Percentiles rank a stretch among this genome's conserved stretches.
Conservation (phyloP, 2,888 invertebrate species). For the Crioceris asparagi region DNA sequence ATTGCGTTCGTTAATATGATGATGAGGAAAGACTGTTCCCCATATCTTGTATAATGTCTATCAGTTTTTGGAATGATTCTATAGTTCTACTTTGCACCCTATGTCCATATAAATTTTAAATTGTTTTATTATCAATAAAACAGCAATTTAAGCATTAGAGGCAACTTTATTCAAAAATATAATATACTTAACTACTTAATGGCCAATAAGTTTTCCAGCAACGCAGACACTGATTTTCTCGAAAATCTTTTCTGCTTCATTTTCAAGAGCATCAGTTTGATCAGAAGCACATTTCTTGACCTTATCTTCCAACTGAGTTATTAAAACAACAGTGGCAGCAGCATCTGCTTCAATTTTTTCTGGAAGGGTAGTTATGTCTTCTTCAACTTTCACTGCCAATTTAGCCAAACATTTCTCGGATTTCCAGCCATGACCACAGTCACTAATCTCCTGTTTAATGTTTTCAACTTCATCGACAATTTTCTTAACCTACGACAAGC, state of each 20-base stretch:
- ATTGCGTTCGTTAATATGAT: no score
- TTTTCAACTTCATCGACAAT: slow-evolving; percentile 9
- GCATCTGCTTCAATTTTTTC: slow-evolving; percentile 8
- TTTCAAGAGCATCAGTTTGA: slow-evolving; percentile 4
- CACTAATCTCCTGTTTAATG: slow-evolving; percentile 11
- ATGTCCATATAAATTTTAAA: no score
- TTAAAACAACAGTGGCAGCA: slow-evolving; percentile 1
- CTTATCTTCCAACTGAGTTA: slow-evolving; percentile 5
- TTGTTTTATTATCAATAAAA: no score
- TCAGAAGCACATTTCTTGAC: slow-evolving; percentile 8
- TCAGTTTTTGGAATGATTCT: no score
- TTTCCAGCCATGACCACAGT: slow-evolving; percentile 10
- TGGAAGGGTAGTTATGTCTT: slow-evolving; percentile 7
- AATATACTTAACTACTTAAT: not conserved
- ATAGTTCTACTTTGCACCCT: no score
- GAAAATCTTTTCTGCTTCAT: slow-evolving; percentile 6
- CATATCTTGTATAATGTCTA: no score
- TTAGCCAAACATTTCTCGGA: slow-evolving; percentile 9
- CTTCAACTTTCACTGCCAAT: slow-evolving; percentile 8
- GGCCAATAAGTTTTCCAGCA: not conserved
- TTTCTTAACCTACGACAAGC: slow-evolving; percentile 6
- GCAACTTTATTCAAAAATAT: not conserved
- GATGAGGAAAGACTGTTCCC: no score
- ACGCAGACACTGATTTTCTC: slow-evolving; percentile 6
- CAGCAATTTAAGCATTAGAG: not conserved